Conservation (phyloP, 2,113 vertebrate genomes). For the Talpa occidentalis region DNA sequence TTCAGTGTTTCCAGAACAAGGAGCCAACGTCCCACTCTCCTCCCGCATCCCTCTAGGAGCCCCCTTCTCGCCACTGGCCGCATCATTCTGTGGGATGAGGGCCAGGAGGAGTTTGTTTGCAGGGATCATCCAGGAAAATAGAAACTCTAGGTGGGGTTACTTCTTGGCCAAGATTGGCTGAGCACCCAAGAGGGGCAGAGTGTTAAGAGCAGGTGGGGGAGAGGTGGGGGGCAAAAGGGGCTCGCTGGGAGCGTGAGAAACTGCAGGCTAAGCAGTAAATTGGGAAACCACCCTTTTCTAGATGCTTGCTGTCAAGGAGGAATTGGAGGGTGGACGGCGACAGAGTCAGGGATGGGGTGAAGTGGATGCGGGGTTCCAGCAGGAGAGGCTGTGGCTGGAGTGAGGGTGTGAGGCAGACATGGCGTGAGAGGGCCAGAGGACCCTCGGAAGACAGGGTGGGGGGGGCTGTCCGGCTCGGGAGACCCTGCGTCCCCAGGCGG, state of each 20-base stretch:
- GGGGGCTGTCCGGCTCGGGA: background rate
- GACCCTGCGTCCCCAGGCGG: background rate
- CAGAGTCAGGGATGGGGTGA: background rate
- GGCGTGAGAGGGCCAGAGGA: too few relatives aligned
- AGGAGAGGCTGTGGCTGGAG: too few relatives aligned
- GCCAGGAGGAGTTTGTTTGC: background rate
- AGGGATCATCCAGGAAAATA: background rate
- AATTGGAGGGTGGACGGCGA: background rate
- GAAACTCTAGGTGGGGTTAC: background rate
- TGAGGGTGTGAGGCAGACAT: background rate
- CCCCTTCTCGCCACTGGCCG: background rate
- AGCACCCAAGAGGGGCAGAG: background rate
- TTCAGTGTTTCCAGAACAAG: background rate
- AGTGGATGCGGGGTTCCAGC: background rate
- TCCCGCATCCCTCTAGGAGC: background rate
- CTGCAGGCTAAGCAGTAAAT: too few relatives aligned
- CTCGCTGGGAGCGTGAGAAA: accelerated
- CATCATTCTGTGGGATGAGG: background rate
- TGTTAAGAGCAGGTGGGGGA: background rate
- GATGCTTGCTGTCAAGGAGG: background rate
- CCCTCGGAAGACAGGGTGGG: background rate
- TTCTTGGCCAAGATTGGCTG: background rate
- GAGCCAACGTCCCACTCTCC: background rate
- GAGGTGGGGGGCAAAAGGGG: too few relatives aligned
- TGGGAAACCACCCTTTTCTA: background rate